Evolutionary conservation across 2,797 vertebrate species (phyloP).

Genomic region (Okamejei kenojei): DNA sequence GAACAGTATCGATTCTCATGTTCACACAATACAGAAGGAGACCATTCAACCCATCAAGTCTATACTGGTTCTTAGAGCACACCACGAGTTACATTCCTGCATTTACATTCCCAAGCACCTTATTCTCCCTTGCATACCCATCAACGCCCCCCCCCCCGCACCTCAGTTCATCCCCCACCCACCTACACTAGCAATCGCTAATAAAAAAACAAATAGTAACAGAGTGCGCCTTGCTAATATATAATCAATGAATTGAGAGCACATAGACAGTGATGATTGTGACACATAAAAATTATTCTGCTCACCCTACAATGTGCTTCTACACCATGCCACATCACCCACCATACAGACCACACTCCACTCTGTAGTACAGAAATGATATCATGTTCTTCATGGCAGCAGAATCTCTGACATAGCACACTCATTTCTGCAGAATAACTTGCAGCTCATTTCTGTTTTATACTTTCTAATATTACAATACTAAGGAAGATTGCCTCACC

Average conservation of each 20-base stretch:
- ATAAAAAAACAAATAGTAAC: neutral
- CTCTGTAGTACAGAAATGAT: neutral
- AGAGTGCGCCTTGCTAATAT: neutral
- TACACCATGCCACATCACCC: neutral
- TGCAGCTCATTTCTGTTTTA: neutral
- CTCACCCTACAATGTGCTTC: neutral
- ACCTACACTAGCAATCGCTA: too few species aligned
- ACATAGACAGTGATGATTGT: neutral
- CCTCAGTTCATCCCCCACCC: too few species aligned
- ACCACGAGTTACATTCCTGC: too few species aligned
- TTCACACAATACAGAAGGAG: too few species aligned
- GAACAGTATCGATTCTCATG: neutral
- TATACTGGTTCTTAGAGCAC: too few species aligned
- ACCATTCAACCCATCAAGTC: too few species aligned
- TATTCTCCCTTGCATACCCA: too few species aligned
- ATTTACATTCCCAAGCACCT: too few species aligned
- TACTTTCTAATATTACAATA: neutral
- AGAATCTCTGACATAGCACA: too few species aligned
- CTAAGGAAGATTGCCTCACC: neutral
- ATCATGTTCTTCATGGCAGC: neutral
- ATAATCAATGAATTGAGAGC: neutral
- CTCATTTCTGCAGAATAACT: neutral
- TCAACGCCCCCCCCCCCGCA: too few species aligned
- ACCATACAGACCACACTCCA: neutral
- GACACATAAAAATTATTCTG: neutral